Evolutionary conservation across 2,113 vertebrate species (phyloP), one percentile per base, ranked within the genome.

Genomic region (Pyxicephalus adspersus): DNA sequence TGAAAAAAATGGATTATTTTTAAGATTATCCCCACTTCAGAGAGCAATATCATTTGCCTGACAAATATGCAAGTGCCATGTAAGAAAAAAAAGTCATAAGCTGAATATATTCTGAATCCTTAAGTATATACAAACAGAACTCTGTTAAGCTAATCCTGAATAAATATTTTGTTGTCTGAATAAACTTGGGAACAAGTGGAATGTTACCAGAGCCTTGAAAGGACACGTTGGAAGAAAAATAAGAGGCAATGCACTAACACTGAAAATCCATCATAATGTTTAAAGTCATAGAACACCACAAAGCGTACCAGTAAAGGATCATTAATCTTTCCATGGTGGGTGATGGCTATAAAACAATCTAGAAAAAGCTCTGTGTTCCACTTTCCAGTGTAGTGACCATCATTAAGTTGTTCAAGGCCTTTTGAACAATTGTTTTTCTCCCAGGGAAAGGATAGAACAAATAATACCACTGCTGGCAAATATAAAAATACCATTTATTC

Each of bases 371-470:
- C 70, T n/a, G 31, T 57, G 70, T 72, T 57, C 70, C 70, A 57
- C 51, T 72, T 72, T 57, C 52, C 70, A 29, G 16, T 17, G 28
- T 72, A 72, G 51, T 72, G 70, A 72, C 70, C 70, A 73, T 73
- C 70, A 73, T 73, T 31, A 73, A 73, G 70, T 73, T 73, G 70
- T 73, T 73, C 70, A 73, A 73, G 70, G 70, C 70, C 70, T 34
- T n/a, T 73, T 28, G 57, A 73, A 45, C 38, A 25, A 58, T 54
- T 31, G 70, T 73, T 58, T 58, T 72, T 28, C 15, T 9, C 52
- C 19, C 17, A n/a, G 50, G 34, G 17, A 55, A 73, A 58, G 70
- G 70, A 73, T 54, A 58, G 19, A 29, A 31, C 52, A 73, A 34
- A 58, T 73, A 73, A 73, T 55, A 15, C 25, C 2, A 58, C 16